Percentiles rank a stretch among this genome's conserved stretches.
phyloP scores from a whole-genome alignment of 2,797 vertebrate species.

The Paramormyrops hopkinsi region DNA sequence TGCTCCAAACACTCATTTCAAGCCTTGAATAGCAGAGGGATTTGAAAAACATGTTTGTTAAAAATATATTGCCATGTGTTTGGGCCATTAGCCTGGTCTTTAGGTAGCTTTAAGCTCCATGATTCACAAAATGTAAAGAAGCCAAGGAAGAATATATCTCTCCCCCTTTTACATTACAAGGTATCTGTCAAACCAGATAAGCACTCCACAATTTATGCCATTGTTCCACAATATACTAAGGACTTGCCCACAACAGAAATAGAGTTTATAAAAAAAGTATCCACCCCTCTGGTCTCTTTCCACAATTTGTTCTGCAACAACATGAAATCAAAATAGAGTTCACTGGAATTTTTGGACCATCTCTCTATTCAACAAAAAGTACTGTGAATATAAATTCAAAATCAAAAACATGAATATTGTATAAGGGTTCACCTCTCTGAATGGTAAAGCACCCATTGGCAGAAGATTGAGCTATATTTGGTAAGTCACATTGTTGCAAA shows the following conservation, averaged over 20 bases:
- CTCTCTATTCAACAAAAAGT: background rate
- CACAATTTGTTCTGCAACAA: background rate
- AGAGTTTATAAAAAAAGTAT: background rate
- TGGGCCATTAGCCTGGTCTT: background rate
- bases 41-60: background rate
- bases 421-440: background rate
- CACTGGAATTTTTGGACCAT: background rate
- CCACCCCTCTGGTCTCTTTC: background rate
- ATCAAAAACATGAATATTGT: background rate
- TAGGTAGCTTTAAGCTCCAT: background rate
- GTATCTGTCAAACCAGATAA: slow-evolving; percentile 2
- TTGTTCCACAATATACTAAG: slow-evolving; percentile 25
- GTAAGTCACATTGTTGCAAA: background rate
- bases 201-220: slow-evolving; percentile 26
- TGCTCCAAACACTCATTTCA: slow-evolving; percentile 7
- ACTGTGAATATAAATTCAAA: background rate
- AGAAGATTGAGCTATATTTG: background rate
- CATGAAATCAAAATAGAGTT: background rate
- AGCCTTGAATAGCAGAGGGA: background rate
- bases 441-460: background rate
- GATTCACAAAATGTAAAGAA: background rate
- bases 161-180: background rate
- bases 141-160: background rate
- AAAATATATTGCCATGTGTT: background rate
- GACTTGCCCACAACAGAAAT: background rate